Evolutionary conservation across 2,797 vertebrate species (phyloP).

Genomic region (Diceros bicornis): DNA sequence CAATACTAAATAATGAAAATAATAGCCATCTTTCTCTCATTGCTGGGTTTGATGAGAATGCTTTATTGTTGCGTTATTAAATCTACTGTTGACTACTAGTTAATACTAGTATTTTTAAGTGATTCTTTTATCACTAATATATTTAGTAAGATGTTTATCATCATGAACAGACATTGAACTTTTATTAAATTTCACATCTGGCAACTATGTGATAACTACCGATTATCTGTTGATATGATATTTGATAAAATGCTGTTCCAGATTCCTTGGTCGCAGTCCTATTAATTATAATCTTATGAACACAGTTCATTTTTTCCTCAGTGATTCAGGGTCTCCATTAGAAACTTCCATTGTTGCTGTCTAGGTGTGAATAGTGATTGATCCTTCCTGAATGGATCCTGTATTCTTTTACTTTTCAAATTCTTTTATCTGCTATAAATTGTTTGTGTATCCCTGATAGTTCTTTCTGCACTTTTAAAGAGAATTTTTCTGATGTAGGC

Average conservation of each 20-base stretch:
- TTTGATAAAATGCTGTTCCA: not conserved
- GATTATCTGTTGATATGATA: not conserved
- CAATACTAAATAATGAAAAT: not conserved
- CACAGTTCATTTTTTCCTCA: not conserved
- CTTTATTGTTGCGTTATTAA: not conserved
- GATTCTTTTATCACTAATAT: not conserved
- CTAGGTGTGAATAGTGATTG: not conserved
- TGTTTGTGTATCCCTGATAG: not conserved
- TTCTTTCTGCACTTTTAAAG: not conserved
- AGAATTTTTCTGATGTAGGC: not conserved
- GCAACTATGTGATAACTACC: not conserved
- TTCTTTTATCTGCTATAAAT: slow-evolving; percentile 9
- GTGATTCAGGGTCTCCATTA: not conserved
- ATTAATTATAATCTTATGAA: not conserved
- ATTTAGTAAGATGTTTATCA: not conserved
- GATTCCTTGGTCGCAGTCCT: not conserved
- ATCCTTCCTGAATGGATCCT: not conserved
- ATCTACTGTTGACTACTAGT: not conserved
- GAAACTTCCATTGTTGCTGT: not conserved
- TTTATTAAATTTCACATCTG: slow-evolving; percentile 21
- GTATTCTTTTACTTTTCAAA: not conserved
- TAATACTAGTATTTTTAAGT: not conserved
- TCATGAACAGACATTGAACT: not conserved
- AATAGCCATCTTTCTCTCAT: not conserved
- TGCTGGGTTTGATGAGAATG: not conserved